Base-by-base conservation (phyloP, 2,888 invertebrate species). In the Malachius bipustulatus region DNA sequence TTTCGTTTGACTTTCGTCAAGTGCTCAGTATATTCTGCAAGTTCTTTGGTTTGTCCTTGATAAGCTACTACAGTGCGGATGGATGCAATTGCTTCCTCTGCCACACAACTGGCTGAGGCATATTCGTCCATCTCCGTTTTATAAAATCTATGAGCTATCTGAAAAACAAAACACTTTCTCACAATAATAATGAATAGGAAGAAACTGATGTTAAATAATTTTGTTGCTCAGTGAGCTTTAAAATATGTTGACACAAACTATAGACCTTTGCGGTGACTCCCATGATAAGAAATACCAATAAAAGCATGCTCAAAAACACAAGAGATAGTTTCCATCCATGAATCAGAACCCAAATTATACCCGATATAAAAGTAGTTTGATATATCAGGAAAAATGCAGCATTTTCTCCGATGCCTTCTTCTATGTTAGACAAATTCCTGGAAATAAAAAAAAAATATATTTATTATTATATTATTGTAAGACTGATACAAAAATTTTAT, bases 321-420 rank as follows among this genome's bases (percentile, higher is more conserved):
- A 88, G 62, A 0, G 87, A 78, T 26, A 89, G 59, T 54, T 84
- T 73, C 88, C 88, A 89, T 4, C 88, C 87, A 51, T 76, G 76
- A 2, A 70, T 54, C 35, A 87, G 71, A 0, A 83, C 83, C 56
- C 83, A 67, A 2, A 73, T 63, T n/a, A 87, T 56, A 1, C 77
- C 75, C 11, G 77, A 71, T 6, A 82, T 37, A 51, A 82, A 82
- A 0, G 77, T 70, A 0, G 76, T 63, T 45, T 81, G 67, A 55
- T 75, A 81, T 56, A 77, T 79, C 4, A 79, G 54, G 48, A 84
- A 80, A 42, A 78, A 75, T 0, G 77, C 73, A 16, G 84, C 65
- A 55, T 88, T 88, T 56, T 88, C 88, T 1, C 84, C 87, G 26
- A 87, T 72, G 6, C 87, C 88, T 44, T 84, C 84, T 61, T 85